phyloP scores from a whole-genome alignment of 2,113 vertebrate species.

The Crotalus helleri region DNA sequence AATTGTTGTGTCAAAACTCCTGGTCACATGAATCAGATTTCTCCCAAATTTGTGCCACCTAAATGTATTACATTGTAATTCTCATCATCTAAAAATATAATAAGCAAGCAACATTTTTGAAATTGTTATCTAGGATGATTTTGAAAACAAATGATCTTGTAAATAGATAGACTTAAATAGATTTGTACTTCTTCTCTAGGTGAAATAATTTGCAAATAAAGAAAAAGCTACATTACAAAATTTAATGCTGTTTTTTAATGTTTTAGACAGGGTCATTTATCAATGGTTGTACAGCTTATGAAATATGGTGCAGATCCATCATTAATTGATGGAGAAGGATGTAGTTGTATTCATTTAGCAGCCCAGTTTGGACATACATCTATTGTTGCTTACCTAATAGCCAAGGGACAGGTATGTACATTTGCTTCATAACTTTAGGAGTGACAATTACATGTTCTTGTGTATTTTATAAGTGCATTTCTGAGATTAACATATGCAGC shows the following conservation, averaged over 20 bases:
- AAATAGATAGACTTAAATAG: background rate
- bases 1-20: background rate
- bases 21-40: background rate
- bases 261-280: constrained; percentile 94
- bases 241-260: constrained; percentile 40
- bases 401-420: constrained; percentile 92
- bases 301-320: constrained; percentile 96
- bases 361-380: constrained; percentile 99
- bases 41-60: background rate
- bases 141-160: background rate
- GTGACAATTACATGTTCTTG: background rate
- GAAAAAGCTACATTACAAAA: background rate
- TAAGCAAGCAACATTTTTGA: background rate
- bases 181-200: background rate
- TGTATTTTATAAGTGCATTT: background rate
- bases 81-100: background rate
- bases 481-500: background rate
- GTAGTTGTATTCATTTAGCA: constrained; percentile 96
- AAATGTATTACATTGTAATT: background rate
- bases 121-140: background rate
- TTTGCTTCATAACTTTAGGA: background rate
- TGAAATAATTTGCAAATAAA: background rate
- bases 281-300: constrained; percentile 99
- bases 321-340: constrained; percentile 96
- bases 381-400: constrained; percentile 98